These are phyloP conservation scores for Pissodes strobi DNA, from an alignment of 1,140 invertebrate species.

Conservation along the genomic window DNA sequence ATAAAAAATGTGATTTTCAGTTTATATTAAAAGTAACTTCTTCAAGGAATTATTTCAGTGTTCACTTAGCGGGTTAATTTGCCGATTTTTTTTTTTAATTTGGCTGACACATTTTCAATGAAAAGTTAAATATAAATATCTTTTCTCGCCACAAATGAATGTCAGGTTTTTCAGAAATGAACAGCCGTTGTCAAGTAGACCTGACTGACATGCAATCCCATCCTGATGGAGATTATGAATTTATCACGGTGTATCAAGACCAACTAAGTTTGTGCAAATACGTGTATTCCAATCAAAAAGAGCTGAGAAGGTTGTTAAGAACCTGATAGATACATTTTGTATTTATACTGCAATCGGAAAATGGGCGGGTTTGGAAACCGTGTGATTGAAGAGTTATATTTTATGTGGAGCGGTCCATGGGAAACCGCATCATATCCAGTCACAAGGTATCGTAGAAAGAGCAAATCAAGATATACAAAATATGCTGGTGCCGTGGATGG, in stretches of 20 bases:
- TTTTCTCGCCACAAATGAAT: too few species aligned
- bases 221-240: constrained; percentile 55
- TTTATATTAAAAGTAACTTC: too few species aligned
- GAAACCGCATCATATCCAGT: constrained; percentile 51
- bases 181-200: constrained; percentile 57
- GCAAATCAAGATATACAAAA: constrained; percentile 53
- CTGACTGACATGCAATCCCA: constrained; percentile 58
- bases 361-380: constrained; percentile 41
- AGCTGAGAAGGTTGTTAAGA: constrained; percentile 38
- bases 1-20: too few species aligned
- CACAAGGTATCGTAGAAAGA: constrained; percentile 51
- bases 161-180: constrained; percentile 49
- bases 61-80: too few species aligned
- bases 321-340: constrained; percentile 47
- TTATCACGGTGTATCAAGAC: constrained; percentile 59
- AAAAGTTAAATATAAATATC: too few species aligned
- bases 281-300: constrained; percentile 36
- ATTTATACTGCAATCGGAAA: constrained; percentile 50
- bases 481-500: too few species aligned
- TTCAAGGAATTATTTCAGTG: too few species aligned
- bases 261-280: constrained; percentile 53
- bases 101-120: too few species aligned
- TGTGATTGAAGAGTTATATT: constrained; percentile 41
- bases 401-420: constrained; percentile 50
- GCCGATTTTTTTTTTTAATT: too few species aligned